Base-by-base conservation (phyloP, 2,797 vertebrate species). In the Coluber constrictor region DNA sequence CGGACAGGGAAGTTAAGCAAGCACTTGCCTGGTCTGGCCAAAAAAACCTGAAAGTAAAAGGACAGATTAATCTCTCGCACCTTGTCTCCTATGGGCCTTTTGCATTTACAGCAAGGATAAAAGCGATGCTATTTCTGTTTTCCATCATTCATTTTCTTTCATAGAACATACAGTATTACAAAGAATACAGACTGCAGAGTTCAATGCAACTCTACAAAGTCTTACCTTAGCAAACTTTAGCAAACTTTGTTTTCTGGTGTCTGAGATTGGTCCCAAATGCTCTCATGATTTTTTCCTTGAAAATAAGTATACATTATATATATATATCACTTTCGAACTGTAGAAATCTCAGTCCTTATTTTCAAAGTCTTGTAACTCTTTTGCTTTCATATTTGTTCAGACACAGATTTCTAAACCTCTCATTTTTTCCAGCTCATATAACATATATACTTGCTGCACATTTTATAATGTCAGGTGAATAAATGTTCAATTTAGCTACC, bases 231-330 rank as follows among this genome's bases (percentile, higher is more conserved):
- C 94, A 0, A 13, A 43, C 91, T 93, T 61, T 88, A 89, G 92
- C 3, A 70, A 94, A 74, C 63, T 90, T 55, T 60, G 94, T 86
- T 95, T 96, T 93, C 95, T 96, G 94, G 86, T 96, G 56, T 29
- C 89, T 89, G 61, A 94, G 92, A 63, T 96, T 96, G 91, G 90
- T 92, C 79, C 96, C 95, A n/a, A 96, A 95, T 3, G 25, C 90
- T 59, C 47, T 94, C 96, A 94, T 93, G 37, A 79, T 63, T 16
- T 94, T 95, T 63, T 95, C 96, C 97, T 97, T 93, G 86, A 94
- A 94, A 95, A 93, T 88, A 90, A 91, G 5, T 5, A 51, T 12
- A 70, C 16, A 74, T 3, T 5, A 11, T 15, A 56, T 12, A 23
- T 6, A 90, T 5, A 47, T 47, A 47, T 47, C 74, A 90, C 0